A percentile compares a stretch with the other conserved stretches of the same genome.
These are phyloP conservation scores for Tachyglossus aculeatus DNA, from an alignment of 2,797 vertebrate genomes.

Conservation along the genomic window DNA sequence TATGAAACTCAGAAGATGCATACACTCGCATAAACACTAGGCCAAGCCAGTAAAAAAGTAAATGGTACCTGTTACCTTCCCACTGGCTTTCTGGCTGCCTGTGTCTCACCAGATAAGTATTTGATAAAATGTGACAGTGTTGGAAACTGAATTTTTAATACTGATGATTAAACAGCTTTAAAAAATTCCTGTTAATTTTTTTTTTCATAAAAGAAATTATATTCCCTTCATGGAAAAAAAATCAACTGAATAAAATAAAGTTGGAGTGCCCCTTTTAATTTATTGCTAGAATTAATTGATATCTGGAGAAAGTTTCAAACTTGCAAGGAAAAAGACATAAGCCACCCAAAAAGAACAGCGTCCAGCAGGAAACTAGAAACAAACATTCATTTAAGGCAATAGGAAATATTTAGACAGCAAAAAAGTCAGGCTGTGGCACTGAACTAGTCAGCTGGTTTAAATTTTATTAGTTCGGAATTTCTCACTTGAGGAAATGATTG, in stretches of 20 bases:
- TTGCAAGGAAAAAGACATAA: neutral
- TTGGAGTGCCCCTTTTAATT: neutral
- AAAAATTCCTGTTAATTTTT: too few species aligned
- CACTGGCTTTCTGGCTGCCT: neutral
- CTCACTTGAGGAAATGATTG: neutral
- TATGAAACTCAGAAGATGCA: too few species aligned
- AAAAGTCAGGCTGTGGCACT: neutral
- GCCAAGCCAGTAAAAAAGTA: too few species aligned
- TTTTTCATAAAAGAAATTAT: neutral
- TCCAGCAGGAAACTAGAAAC: neutral
- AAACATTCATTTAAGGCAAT: neutral
- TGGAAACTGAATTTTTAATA: neutral
- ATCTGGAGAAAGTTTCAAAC: neutral
- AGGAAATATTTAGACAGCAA: slow-evolving; percentile 4
- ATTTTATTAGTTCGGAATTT: neutral
- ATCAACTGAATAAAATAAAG: neutral
- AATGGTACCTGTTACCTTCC: too few species aligned
- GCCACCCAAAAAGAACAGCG: neutral
- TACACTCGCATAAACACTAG: too few species aligned
- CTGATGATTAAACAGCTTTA: neutral
- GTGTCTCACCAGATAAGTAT: slow-evolving; percentile 12
- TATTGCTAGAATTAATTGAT: neutral
- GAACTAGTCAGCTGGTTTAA: neutral
- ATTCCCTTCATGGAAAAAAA: slow-evolving; percentile 15
- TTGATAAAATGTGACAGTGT: slow-evolving; percentile 5